Base-by-base conservation (phyloP, 2,888 invertebrate species). In the Chaetogeoica ovagalla region DNA sequence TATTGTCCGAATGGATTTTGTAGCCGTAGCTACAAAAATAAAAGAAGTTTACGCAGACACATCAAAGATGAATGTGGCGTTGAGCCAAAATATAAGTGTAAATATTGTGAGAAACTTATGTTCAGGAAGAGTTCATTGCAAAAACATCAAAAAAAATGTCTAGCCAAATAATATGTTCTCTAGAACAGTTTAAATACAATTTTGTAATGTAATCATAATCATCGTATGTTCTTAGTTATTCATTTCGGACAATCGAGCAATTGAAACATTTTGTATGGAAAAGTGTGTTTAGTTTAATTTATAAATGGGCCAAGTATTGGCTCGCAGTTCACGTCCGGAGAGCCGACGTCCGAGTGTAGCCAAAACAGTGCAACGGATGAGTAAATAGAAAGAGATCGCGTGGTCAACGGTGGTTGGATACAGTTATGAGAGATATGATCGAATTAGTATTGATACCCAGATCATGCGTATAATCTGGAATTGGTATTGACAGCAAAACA, bases 21-120 rank as follows among this genome's bases (percentile, higher is more conserved):
- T 43, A 89, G 89, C 59, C 89, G 89, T 83, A 87, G 87, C 30
- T 89, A 89, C 84, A 88, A 89, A 23, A 86, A 89, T 63, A 87
- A 88, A 39, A 89, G 89, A 82, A 88, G 88, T 30, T 84, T 89
- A n/a, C 89, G 88, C 83, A 86, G 89, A 72, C 90, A 90, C 84
- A 87, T 89, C 81, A 87, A 88, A 82, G 88, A 89, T 84, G 90
- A 90, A 83, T 90, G 90, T 84, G 89, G 89, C 0, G 86, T 87
- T 74, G 89, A 89, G 83, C 90, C 90, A 5, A 89, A 88, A 83
- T 90, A 90, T 85, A 88, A 89, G 82, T 90, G 90, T 83, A 88
- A 88, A 69, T 87, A 89, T 84, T 90, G 90, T 85, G 88, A 89
- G 84, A 89, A 89, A 85, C 89, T 88, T 84, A 90, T 87, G 43